phyloP scores from a whole-genome alignment of 2,113 vertebrate genomes.

The Melanerpes formicivorus region DNA sequence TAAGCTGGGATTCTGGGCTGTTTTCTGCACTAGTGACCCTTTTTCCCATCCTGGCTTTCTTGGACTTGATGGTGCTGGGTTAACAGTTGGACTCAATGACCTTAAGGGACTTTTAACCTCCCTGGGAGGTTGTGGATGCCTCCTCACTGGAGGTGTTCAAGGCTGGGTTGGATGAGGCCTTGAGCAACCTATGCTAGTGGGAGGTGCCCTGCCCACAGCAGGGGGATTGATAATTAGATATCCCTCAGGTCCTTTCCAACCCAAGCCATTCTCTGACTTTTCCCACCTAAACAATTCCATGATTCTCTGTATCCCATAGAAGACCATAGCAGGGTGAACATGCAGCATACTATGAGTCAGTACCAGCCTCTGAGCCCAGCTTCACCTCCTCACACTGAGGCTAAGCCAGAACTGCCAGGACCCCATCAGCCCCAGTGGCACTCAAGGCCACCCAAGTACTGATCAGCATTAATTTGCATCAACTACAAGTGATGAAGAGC shows the following conservation, averaged over 20 bases:
- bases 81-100: background rate
- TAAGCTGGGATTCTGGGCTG: background rate
- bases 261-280: background rate
- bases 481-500: fast-evolving
- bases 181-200: too few species aligned
- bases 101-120: background rate
- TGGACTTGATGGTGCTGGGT: background rate
- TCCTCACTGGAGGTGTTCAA: too few species aligned
- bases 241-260: too few species aligned
- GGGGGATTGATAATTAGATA: too few species aligned
- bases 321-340: fast-evolving
- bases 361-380: fast-evolving
- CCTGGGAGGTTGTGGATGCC: too few species aligned
- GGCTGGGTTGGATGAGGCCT: too few species aligned
- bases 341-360: fast-evolving
- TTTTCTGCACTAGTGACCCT: conserved; percentile 76
- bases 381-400: too few species aligned
- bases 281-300: background rate
- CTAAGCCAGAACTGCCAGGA: fast-evolving
- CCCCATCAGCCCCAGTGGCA: fast-evolving
- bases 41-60: conserved; percentile 22
- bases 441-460: fast-evolving
- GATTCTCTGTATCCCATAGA: background rate
- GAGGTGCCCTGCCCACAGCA: too few species aligned
- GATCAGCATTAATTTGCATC: fast-evolving